A percentile compares a stretch with the other conserved stretches of the same genome.
These are phyloP conservation scores for Neodiprion virginianus DNA, from an alignment of 1,140 invertebrate species.

Conservation along the genomic window DNA sequence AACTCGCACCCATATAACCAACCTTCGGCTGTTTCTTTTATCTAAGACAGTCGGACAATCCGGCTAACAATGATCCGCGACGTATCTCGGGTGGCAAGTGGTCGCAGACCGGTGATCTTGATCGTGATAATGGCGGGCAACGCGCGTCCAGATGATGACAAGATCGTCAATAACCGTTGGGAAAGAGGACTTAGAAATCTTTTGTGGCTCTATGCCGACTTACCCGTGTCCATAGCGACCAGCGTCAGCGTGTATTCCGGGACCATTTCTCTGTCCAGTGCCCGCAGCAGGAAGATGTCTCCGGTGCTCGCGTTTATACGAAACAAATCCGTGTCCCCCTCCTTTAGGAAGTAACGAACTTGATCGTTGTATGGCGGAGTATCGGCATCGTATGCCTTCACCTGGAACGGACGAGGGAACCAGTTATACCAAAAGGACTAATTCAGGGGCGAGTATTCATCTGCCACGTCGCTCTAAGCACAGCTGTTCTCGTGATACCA, in stretches of 20 bases:
- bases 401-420: slow-evolving; percentile 58
- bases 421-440: slow-evolving; percentile 1
- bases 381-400: slow-evolving; percentile 88
- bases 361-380: slow-evolving; percentile 88
- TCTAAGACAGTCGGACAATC: no score
- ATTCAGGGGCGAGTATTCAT: not conserved
- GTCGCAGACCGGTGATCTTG: no score
- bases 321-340: slow-evolving; percentile 88
- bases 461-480: not conserved
- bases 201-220: slow-evolving; percentile 47
- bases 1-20: no score
- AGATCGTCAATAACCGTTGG: not conserved
- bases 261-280: slow-evolving; percentile 84
- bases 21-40: no score
- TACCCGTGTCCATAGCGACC: slow-evolving; percentile 92
- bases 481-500: not conserved
- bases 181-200: not conserved
- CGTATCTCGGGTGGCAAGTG: no score
- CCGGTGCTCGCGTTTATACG: slow-evolving; percentile 88
- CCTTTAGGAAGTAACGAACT: slow-evolving; percentile 90
- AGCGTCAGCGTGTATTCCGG: slow-evolving; percentile 83
- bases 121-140: no score
- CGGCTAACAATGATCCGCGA: no score
- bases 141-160: no score
- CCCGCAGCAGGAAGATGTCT: slow-evolving; percentile 80